Evolutionary conservation across 2,888 invertebrate species (phyloP).

Genomic region (Helicoverpa assulta): DNA sequence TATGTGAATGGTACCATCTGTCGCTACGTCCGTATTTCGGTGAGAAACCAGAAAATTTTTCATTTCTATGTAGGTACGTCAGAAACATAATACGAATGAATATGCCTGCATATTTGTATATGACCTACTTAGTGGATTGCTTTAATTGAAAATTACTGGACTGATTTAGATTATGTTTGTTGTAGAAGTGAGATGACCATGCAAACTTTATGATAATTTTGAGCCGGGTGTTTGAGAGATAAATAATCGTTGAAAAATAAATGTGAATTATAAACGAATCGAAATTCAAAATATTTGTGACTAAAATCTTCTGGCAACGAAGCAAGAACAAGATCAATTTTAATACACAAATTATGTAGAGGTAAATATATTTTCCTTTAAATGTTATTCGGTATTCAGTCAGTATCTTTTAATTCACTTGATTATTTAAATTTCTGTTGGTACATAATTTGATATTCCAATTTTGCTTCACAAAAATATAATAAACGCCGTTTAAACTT

Average conservation of each 20-base stretch:
- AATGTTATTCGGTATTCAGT: slow-evolving; percentile 24
- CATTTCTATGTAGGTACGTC: background rate
- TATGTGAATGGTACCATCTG: slow-evolving; percentile 21
- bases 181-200: too few relatives aligned
- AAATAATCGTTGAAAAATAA: background rate
- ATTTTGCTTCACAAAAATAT: slow-evolving; percentile 2
- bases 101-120: background rate
- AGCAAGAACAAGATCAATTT: slow-evolving; percentile 13
- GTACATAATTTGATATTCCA: slow-evolving; percentile 12
- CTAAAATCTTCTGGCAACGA: background rate
- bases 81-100: background rate
- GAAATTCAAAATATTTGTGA: background rate
- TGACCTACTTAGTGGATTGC: too few relatives aligned
- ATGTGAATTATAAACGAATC: background rate
- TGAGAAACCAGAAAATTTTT: slow-evolving; percentile 6
- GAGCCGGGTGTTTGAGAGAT: too few relatives aligned
- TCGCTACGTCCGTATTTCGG: background rate
- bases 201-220: too few relatives aligned
- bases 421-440: slow-evolving; percentile 9
- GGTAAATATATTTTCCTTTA: slow-evolving; percentile 22
- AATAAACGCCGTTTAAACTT: slow-evolving; percentile 10
- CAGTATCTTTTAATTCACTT: slow-evolving; percentile 16
- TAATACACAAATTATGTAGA: slow-evolving; percentile 6
- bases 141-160: too few relatives aligned
- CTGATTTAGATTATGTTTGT: too few relatives aligned